Evolutionary conservation across 2,113 vertebrate species (phyloP), one percentile per base, ranked within the genome.

Genomic region (Furnarius figulus): DNA sequence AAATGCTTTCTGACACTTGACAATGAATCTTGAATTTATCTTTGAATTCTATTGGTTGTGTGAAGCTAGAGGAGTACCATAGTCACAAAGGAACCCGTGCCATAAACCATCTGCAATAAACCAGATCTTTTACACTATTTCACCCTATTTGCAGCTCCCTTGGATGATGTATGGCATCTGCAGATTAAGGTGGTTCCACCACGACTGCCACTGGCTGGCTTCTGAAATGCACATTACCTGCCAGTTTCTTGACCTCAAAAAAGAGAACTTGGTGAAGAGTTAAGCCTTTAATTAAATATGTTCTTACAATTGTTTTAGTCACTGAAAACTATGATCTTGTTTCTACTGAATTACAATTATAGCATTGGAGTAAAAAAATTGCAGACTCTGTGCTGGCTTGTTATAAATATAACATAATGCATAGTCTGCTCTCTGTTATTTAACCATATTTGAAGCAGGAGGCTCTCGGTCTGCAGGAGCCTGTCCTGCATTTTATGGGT

Each of bases 331-430:
- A 93, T 96, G 95, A 95, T 97, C 92, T 95, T 74, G 74, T 81
- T 96, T 80, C 92, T 91, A 59, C 56, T 89, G 79, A 90, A 84
- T 89, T 94, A 73, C 90, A 97, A 96, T 97, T 97, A 97, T 16
- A 96, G 93, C 87, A 95, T 82, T 89, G 82, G 78, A 92, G 37
- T 87, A 92, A 76, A 95, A 93, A 95, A 96, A 97, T 97, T 97
- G 97, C 80, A 96, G 97, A 94, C 79, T 95, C 85, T 50, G 62
- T 87, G 50, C 71, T 72, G 81, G 65, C 35, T 94, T 75, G 90
- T 89, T 95, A 95, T 91, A 97, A 84, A 84, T 95, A 97, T 71
- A 95, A 89, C 90, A 94, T 93, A 93, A 95, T 92, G 72, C 50
- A 23, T 86, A 87, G 80, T 66, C 52, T 95, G 66, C 39, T 91